These are phyloP conservation scores for Muschampia plurimacula DNA, from an alignment of 2,888 invertebrate species.

Conservation along the genomic window DNA sequence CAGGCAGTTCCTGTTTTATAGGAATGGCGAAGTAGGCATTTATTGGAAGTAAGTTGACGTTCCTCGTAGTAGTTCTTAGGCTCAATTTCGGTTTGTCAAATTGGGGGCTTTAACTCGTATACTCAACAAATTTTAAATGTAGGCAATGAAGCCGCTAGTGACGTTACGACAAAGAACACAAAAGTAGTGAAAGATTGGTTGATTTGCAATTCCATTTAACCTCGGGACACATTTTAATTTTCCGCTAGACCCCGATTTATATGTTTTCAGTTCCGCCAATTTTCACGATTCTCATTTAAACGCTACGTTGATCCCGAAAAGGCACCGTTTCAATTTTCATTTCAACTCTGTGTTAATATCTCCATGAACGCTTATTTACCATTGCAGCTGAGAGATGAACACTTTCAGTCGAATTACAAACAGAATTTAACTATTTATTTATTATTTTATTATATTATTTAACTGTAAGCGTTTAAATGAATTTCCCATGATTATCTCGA, in stretches of 20 bases:
- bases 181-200: constrained; percentile 43
- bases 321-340: constrained; percentile 61
- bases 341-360: constrained; percentile 48
- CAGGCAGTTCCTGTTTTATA: too few species aligned
- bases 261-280: constrained; percentile 79
- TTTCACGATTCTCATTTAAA: constrained; percentile 78
- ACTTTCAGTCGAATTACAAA: constrained; percentile 21
- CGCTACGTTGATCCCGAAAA: constrained; percentile 69
- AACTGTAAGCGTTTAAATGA: background rate
- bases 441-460: too few species aligned
- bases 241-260: constrained; percentile 82
- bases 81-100: too few species aligned
- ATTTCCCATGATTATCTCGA: constrained; percentile 4
- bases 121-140: background rate
- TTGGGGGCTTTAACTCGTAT: too few species aligned
- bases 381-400: constrained; percentile 37
- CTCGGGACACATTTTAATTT: constrained; percentile 79
- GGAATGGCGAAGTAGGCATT: too few species aligned
- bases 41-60: too few species aligned
- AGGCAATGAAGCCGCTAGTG: background rate
- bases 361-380: constrained; percentile 47
- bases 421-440: too few species aligned
- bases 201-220: constrained; percentile 56
- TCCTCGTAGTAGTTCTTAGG: too few species aligned
- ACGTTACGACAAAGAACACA: constrained; percentile 21